phyloP scores from a whole-genome alignment of 2,113 vertebrate species.

The Pygoscelis adeliae region DNA sequence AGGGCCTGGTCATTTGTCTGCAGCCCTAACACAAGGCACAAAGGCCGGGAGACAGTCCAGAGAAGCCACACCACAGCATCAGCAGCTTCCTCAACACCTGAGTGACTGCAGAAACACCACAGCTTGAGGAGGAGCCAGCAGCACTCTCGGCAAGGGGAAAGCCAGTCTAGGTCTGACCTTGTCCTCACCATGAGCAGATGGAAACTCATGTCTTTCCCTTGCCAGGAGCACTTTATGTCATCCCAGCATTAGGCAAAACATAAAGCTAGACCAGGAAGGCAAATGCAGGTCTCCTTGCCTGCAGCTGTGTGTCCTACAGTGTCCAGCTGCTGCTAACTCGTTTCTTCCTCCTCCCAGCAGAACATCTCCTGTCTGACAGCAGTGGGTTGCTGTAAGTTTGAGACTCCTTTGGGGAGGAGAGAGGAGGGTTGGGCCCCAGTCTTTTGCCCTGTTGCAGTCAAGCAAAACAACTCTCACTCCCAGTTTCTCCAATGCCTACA shows the following conservation, averaged over 20 bases:
- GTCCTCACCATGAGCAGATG: neutral
- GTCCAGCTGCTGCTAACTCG: neutral
- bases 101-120: neutral
- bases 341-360: neutral
- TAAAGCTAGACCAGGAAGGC: neutral
- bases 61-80: neutral
- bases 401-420: neutral
- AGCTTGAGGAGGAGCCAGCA: neutral
- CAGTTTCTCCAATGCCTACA: neutral
- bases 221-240: neutral
- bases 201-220: neutral
- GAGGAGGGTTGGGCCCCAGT: neutral
- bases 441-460: neutral
- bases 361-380: neutral
- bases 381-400: neutral
- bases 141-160: neutral
- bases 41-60: neutral
- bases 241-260: neutral
- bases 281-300: neutral
- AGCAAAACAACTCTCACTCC: neutral
- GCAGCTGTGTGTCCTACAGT: neutral
- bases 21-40: neutral
- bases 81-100: neutral
- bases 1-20: neutral
- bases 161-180: neutral